Evolutionary conservation across 2,797 vertebrate genomes (phyloP), one percentile per base, ranked within the genome.

Genomic region (Fistularia tabacaria): DNA sequence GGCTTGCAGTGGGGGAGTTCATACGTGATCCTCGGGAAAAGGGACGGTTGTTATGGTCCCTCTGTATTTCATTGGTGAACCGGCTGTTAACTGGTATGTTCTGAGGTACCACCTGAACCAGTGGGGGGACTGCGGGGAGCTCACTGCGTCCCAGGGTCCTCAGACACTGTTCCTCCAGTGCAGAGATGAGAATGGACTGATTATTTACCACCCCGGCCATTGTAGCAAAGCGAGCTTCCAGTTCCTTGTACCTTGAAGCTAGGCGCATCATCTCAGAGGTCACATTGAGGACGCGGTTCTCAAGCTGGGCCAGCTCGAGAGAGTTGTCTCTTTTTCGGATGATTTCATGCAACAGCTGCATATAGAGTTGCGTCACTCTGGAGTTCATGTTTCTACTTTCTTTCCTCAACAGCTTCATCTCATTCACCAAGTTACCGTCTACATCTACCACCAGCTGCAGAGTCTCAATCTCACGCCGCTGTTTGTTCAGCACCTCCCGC

Each of bases 331-430:
- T 89, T 65, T 99, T 99, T 11, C 97, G 92, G 66, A 99, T 99
- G 49, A 99, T 99, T 90, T 99, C 97, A 6, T 99, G 97, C 66
- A 99, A 69, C 64, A 99, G 93, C 60, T 99, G 97, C 97, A 99
- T 98, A 14, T 99, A 99, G 66, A 99, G 95, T 12, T 99, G 97
- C 3, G 97, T 99, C 38, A 99, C 97, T 0, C 97, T 91, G 0
- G 97, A 98, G 88, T 99, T 99, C 97, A 99, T 99, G 83, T 99
- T 99, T 0, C 97, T 92, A 54, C 97, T 99, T 80, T 99, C 97
- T 64, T 99, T 99, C 66, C 97, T 88, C 79, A 99, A 88, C 62
- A 99, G 81, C 84, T 99, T 99, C 50, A 99, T 98, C 87, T 99
- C 97, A 1, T 93, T 99, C 51, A 99, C 96, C 13, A 99, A 90